These are phyloP conservation scores for Melanotaenia trifasciata DNA, from an alignment of 2,797 vertebrate species.

Conservation along the genomic window DNA sequence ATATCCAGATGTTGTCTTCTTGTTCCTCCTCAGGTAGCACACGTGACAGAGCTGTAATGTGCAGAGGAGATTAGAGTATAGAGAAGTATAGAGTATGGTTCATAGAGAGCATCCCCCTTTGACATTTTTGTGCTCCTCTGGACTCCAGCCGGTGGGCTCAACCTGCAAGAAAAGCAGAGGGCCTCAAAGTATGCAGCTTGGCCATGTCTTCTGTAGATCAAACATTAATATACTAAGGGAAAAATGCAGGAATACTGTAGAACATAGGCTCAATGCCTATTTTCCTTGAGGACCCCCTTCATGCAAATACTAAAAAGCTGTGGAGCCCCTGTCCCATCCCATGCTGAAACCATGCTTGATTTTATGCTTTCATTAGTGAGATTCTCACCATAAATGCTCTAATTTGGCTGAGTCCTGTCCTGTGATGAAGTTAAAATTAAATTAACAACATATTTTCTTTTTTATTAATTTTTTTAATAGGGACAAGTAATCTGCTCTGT, in stretches of 20 bases:
- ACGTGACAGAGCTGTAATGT: constrained; percentile 46
- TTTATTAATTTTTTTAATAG: too few relatives aligned
- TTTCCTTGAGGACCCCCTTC: too few relatives aligned
- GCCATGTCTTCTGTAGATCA: constrained; percentile 20
- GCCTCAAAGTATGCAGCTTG: constrained; percentile 18
- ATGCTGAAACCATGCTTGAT: too few relatives aligned
- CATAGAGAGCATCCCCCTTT: constrained; percentile 26
- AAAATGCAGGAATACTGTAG: background rate
- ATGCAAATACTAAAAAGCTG: too few relatives aligned
- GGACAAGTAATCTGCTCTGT: too few relatives aligned
- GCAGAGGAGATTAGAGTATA: constrained; percentile 22
- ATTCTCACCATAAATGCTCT: too few relatives aligned
- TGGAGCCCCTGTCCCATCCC: too few relatives aligned
- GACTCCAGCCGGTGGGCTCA: constrained; percentile 48
- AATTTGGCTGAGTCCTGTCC: too few relatives aligned
- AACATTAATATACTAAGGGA: background rate
- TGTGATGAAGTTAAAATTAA: too few relatives aligned
- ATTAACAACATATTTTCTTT: too few relatives aligned
- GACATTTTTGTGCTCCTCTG: constrained; percentile 32
- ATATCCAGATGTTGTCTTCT: constrained; percentile 74
- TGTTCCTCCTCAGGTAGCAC: constrained; percentile 69
- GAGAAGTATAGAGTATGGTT: constrained; percentile 9
- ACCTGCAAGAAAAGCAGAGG: constrained; percentile 29
- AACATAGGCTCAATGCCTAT: too few relatives aligned
- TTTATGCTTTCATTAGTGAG: too few relatives aligned